Evolutionary conservation across 2,797 vertebrate species (phyloP).

Genomic region (Lates japonicus): DNA sequence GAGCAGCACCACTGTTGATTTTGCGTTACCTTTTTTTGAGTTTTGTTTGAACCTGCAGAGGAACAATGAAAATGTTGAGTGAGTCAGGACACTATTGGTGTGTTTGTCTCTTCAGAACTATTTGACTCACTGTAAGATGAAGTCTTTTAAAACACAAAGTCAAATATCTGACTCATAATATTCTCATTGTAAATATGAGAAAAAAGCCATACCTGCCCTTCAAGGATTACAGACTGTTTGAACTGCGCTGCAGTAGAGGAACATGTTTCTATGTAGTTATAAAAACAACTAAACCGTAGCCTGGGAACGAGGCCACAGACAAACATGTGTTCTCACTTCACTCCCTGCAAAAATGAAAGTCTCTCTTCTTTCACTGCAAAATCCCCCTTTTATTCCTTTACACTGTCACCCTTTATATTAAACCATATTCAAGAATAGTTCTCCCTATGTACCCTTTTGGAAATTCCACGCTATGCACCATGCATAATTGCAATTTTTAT

Average conservation of each 20-base stretch:
- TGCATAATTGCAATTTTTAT: not conserved
- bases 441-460: not conserved
- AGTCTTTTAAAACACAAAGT: not conserved
- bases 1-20: too few relatives aligned
- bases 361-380: constrained; percentile 11
- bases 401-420: constrained; percentile 6
- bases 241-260: constrained; percentile 4
- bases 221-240: constrained; percentile 30
- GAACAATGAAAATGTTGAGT: not conserved
- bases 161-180: constrained; percentile 20
- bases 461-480: not conserved
- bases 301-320: constrained; percentile 15
- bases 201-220: not conserved
- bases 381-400: not conserved
- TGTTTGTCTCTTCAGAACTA: not conserved
- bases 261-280: not conserved
- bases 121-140: not conserved
- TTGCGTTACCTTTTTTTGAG: not conserved
- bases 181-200: not conserved
- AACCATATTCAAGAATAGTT: not conserved
- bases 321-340: constrained; percentile 18
- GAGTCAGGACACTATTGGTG: not conserved
- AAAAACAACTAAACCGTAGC: not conserved
- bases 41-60: constrained; percentile 5
- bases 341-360: not conserved